Base-by-base conservation (phyloP, 2,888 invertebrate species). In the Trissolcus japonicus region DNA sequence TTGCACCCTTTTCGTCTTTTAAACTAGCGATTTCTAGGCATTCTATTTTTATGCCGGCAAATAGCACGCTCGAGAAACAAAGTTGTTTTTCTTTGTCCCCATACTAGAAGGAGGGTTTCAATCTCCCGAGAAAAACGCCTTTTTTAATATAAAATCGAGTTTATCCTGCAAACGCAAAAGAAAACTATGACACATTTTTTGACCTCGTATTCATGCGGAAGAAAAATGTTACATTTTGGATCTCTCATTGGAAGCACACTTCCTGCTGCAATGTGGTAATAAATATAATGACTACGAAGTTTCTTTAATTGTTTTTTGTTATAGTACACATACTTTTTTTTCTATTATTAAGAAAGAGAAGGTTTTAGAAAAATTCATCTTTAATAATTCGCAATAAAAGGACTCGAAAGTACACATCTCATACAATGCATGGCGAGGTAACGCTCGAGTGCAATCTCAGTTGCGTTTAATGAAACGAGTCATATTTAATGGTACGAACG, bases 401-500 rank as follows among this genome's bases (percentile, higher is more conserved):
- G 35, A 35, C 54, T 59, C 51, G 50, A 50, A 68, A 65, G 35
- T 55, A 63, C 65, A 76, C 76, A 76, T 76, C 69, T 76, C 60
- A 66, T 67, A 71, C 71, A 76, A 76, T 71, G 67, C 72, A 76
- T 59, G 63, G 67, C 35, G 51, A 72, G 62, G 72, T 43, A 72
- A 72, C 76, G 76, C 72, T 72, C 60, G 72, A 72, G 67, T 76
- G 72, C 76, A 77, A 77, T 72, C 72, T 72, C 63, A 51, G 76
- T 72, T 63, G 55, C 72, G 76, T 77, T 77, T 72, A 72, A 77
- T 72, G 72, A 77, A 77, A 72, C 76, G 72, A 77, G 66, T 72
- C 72, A 77, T 77, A 77, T 77, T 77, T 77, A 77, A 77, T 77
- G 76, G 72, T 77, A 77, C 62, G 76, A 72, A 77, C 72, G 72